Evolutionary conservation across 30 jellyfish, hydroid and myxozoan species (phyloP), one percentile per base, ranked within the genome.

Genomic region (Aurelia aurita complex sp. Pacific): DNA sequence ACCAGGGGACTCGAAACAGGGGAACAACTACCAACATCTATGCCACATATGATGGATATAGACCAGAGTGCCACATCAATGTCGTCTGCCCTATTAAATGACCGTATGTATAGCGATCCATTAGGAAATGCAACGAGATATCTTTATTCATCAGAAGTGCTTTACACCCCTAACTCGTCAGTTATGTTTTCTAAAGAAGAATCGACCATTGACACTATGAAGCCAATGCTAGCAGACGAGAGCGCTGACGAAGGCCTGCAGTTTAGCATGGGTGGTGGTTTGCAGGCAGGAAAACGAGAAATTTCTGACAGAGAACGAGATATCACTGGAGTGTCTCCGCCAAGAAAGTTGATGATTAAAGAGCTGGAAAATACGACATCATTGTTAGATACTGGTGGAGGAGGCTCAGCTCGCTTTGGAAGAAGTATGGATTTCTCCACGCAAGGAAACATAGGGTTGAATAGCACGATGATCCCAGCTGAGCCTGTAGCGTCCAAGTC

Each of bases 1-100:
- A 36, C 88, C 5, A 65, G 91, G 17, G 23, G 91, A 18, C 73
- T 87, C 23, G 96, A 72, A 17, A 64, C 91, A 23, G 83, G 75
- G 72, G 84, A 73, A 17, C 74, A 66, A 7, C 65, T 72, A 7
- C 70, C 70, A 29, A 17, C 86, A 11, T 66, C 74, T 40, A 3
- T 73, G 74, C 83, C 53, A 9, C 80, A 66, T 29, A 71, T 83
- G 65, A 71, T 83, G 38, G 67, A 71, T 43, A 23, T 80, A 0
- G 33, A 40, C 3, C 55, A 60, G 34, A 65, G 36, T 36, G 64
- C 52, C 38, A 66, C 64, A 7, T 38, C 55, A 40, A 35, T 74
- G 82, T 88, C 74, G 69, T 78, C 66, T 12, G 87, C 82, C 14
- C 29, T 84, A 69, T 38, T 84, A 15, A 77, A 84, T 36, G 87